A percentile compares a stretch with the other conserved stretches of the same genome.
Conservation (phyloP, 1,140 invertebrate species). For the Drosophila albomicans region DNA sequence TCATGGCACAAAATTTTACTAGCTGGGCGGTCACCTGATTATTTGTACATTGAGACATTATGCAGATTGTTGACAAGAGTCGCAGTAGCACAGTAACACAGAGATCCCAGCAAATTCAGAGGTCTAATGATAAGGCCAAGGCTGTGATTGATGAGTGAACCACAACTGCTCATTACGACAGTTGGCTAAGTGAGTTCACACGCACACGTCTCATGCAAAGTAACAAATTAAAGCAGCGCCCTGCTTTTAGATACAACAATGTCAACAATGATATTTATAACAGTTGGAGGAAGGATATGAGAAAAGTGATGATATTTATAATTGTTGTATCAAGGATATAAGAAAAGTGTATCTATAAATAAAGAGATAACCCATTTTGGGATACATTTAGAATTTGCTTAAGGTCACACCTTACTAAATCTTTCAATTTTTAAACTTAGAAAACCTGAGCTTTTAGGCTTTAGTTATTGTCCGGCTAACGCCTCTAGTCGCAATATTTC, state of each 20-base stretch:
- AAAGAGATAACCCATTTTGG: no score
- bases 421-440: no score
- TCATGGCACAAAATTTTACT: conserved; percentile 22
- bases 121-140: conserved; percentile 22
- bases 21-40: conserved; percentile 59
- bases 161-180: conserved; percentile 12
- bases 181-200: conserved; percentile 15
- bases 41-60: conserved; percentile 13
- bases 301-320: not conserved
- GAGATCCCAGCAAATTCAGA: conserved; percentile 1
- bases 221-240: not conserved
- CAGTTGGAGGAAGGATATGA: not conserved
- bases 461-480: no score
- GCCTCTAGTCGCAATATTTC: no score
- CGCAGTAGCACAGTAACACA: not conserved
- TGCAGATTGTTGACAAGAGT: conserved; percentile 7
- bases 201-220: conserved; percentile 20
- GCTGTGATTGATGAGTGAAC: conserved; percentile 30
- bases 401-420: no score
- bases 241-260: not conserved
- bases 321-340: no score
- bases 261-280: no score
- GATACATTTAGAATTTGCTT: no score
- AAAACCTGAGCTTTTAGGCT: no score
- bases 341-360: not conserved